Percentiles rank a stretch among this genome's conserved stretches.
phyloP scores from a whole-genome alignment of 2,888 invertebrate genomes.

The Endomychus coccineus region DNA sequence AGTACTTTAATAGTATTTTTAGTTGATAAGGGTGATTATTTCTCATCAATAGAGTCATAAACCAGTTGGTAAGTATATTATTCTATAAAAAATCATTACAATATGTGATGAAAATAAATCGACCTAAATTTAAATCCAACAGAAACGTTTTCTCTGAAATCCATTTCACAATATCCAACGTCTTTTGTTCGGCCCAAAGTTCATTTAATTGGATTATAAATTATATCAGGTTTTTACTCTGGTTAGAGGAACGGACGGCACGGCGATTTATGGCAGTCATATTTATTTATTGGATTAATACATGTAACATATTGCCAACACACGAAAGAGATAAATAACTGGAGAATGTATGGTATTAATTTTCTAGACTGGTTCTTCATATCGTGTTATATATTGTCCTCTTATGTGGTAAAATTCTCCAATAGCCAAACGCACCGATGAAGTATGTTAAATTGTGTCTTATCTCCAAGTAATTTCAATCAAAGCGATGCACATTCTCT shows the following conservation, averaged over 20 bases:
- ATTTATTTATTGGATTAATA: conserved; percentile 48
- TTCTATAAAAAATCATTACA: too few species aligned
- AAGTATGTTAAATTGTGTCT: background rate
- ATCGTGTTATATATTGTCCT: conserved; percentile 39
- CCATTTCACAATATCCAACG: background rate
- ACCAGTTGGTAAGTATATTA: too few species aligned
- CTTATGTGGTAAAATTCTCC: conserved; percentile 34
- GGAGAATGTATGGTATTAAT: conserved; percentile 45
- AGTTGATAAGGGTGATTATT: too few species aligned
- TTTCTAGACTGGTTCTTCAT: conserved; percentile 43
- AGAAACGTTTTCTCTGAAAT: too few species aligned
- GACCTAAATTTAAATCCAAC: too few species aligned
- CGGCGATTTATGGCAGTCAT: conserved; percentile 45
- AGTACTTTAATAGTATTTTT: too few species aligned
- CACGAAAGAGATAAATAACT: conserved; percentile 46
- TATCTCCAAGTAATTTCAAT: too few species aligned
- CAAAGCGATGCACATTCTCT: too few species aligned
- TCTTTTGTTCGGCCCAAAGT: background rate
- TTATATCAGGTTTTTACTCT: conserved; percentile 38
- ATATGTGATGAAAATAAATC: too few species aligned
- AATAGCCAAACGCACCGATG: background rate
- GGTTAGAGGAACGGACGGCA: conserved; percentile 31
- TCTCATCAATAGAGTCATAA: too few species aligned
- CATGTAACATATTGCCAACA: conserved; percentile 47
- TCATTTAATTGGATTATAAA: conserved; percentile 45